phyloP scores from a whole-genome alignment of 2,888 invertebrate genomes.

The Hetaerina titia region DNA sequence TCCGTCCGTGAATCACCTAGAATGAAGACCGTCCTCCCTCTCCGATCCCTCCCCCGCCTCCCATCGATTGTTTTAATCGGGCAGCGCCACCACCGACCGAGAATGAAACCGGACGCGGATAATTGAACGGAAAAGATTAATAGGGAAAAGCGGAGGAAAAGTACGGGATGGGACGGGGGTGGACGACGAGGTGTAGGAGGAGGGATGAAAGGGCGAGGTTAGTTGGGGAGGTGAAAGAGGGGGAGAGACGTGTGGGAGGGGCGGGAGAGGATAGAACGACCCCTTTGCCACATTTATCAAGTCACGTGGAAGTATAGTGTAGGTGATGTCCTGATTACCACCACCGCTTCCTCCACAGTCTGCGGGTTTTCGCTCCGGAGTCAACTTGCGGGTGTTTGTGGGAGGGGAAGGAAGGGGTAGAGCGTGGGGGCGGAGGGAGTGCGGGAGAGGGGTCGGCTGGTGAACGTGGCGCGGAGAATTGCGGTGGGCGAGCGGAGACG shows the following conservation, averaged over 20 bases:
- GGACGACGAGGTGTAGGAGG: background rate
- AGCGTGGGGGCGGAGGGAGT: background rate
- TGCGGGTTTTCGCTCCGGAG: constrained; percentile 49
- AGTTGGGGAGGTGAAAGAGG: background rate
- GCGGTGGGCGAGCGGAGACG: background rate
- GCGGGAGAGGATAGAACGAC: background rate
- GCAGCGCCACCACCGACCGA: background rate
- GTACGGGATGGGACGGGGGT: background rate
- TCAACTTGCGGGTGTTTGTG: constrained; percentile 30
- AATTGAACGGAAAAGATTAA: constrained; percentile 36
- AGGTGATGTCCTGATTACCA: constrained; percentile 51
- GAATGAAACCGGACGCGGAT: background rate
- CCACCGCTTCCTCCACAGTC: constrained; percentile 33
- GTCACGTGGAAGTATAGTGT: constrained; percentile 55
- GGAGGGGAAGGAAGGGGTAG: background rate
- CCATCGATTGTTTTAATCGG: constrained; percentile 6
- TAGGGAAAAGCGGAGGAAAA: background rate
- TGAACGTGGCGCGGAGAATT: no score
- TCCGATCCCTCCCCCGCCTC: background rate
- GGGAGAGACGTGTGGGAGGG: no score
- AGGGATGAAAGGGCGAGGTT: background rate
- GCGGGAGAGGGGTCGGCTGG: background rate
- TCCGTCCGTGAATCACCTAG: background rate
- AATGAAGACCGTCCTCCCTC: background rate
- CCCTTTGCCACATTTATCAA: constrained; percentile 63